These are phyloP conservation scores for Alcis repandata DNA, from an alignment of 2,888 invertebrate genomes.

Conservation along the genomic window DNA sequence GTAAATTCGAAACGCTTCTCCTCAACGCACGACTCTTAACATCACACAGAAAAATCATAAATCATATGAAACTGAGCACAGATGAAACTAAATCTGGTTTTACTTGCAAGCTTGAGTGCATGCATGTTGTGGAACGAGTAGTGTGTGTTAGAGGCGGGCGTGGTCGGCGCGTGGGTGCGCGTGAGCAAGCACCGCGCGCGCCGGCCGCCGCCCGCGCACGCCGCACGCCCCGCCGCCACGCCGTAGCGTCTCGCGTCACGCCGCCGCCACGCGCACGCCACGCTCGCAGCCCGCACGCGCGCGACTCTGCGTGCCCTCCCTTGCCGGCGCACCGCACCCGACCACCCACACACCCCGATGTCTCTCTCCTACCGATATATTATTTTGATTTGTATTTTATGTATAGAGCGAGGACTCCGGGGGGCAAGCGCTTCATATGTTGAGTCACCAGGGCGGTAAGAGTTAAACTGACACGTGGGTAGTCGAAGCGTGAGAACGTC, in stretches of 20 bases:
- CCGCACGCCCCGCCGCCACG: slow-evolving; percentile 55
- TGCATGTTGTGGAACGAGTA: slow-evolving; percentile 84
- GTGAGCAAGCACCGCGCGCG: slow-evolving; percentile 36
- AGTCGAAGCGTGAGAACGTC: slow-evolving; percentile 86
- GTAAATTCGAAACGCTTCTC: slow-evolving; percentile 87
- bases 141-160: slow-evolving; percentile 68
- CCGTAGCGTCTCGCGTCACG: slow-evolving; percentile 48
- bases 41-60: slow-evolving; percentile 85
- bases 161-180: slow-evolving; percentile 43
- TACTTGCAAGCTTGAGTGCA: slow-evolving; percentile 86
- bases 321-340: slow-evolving; percentile 72
- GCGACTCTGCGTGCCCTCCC: slow-evolving; percentile 55
- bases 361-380: slow-evolving; percentile 84
- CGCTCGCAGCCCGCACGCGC: slow-evolving; percentile 56
- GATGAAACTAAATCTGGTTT: slow-evolving; percentile 85
- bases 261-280: slow-evolving; percentile 57
- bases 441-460: slow-evolving; percentile 98
- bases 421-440: slow-evolving; percentile 95
- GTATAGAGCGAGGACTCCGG: slow-evolving; percentile 97
- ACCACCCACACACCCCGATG: slow-evolving; percentile 81
- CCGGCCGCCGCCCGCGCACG: slow-evolving; percentile 52
- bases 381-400: slow-evolving; percentile 87
- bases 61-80: slow-evolving; percentile 86
- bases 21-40: slow-evolving; percentile 87
- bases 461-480: slow-evolving; percentile 84